Evolutionary conservation across 2,113 vertebrate genomes (phyloP), one percentile per base, ranked within the genome.

Genomic region (Dendrocopos noguchii): DNA sequence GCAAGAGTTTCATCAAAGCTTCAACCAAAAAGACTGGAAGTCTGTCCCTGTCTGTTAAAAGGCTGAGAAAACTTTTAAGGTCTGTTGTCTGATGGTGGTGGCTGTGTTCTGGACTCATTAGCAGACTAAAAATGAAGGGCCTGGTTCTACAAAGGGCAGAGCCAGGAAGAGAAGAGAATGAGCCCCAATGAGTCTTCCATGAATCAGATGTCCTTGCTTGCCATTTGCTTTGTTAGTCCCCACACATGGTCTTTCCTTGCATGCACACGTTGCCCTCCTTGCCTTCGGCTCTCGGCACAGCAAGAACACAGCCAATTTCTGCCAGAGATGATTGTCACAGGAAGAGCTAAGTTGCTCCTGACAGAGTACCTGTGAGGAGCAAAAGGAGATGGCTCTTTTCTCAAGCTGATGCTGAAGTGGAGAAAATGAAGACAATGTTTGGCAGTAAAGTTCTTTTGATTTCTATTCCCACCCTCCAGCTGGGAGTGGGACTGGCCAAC

Each of bases 1-100:
- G 83, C 80, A 79, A 59, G 73, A 82, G 46, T 87, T 91, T 91
- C 91, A 95, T 91, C 80, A 85, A 92, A 91, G 84, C 81, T 63
- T 21, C 64, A 57, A 55, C 44, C 52, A 86, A 39, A 86, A 66
- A 80, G 60, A 50, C 66, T 65, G 9, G 50, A 82, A 84, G 77
- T 59, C 66, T 87, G 68, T 63, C 36, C 4, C 0, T 42, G 57
- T 57, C 79, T 80, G 70, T 61, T 67, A 39, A 80, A 94, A 91
- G 44, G 53, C 53, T 87, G 61, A 66, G 47, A 56, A 82, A 79
- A 79, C 61, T 46, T 79, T 28, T 28, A 44, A 72, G 91, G 53
- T 91, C 73, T 80, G 56, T 55, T 66, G 36, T 64, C 70, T 74
- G 89, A 4, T 66, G 60, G 56, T 6, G 24, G 52, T 9, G n/a